phyloP scores from a whole-genome alignment of 2,113 vertebrate genomes.

The Pelmatolapia mariae region DNA sequence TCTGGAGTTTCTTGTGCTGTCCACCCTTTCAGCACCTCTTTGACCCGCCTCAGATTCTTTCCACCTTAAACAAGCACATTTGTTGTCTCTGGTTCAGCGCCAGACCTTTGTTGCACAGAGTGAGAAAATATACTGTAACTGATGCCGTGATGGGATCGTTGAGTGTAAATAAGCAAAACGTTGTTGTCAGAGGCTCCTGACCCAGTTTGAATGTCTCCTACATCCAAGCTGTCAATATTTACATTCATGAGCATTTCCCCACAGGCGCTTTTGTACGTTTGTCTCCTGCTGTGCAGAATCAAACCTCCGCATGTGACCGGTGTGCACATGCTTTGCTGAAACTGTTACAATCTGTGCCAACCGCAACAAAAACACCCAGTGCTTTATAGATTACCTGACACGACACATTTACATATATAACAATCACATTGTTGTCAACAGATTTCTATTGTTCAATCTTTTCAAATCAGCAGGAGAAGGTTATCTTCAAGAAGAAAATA shows the following conservation, averaged over 20 bases:
- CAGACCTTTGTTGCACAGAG: constrained; percentile 18
- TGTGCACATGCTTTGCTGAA: not conserved
- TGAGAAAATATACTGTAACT: constrained; percentile 1
- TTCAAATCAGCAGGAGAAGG: not conserved
- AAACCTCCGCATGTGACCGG: constrained; percentile 19
- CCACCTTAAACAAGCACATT: not conserved
- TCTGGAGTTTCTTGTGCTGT: not conserved
- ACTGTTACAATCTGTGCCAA: not conserved
- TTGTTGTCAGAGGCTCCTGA: constrained; percentile 13
- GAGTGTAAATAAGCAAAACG: constrained; percentile 25
- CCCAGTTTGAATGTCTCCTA: not conserved
- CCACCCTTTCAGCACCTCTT: not conserved
- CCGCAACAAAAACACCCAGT: not conserved
- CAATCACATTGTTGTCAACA: not conserved
- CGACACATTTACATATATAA: not conserved
- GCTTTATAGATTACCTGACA: not conserved
- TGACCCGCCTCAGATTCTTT: constrained; percentile 31
- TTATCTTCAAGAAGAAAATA: not conserved
- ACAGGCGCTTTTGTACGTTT: not conserved
- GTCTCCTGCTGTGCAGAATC: not conserved
- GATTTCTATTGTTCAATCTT: not conserved
- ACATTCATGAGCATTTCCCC: not conserved
- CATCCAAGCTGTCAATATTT: constrained; percentile 28
- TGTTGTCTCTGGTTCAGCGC: constrained; percentile 14
- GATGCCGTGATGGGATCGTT: not conserved